Percentiles rank a stretch among this genome's conserved stretches.
phyloP scores from a whole-genome alignment of 2,888 invertebrate genomes.

The Platycheirus rosarum region DNA sequence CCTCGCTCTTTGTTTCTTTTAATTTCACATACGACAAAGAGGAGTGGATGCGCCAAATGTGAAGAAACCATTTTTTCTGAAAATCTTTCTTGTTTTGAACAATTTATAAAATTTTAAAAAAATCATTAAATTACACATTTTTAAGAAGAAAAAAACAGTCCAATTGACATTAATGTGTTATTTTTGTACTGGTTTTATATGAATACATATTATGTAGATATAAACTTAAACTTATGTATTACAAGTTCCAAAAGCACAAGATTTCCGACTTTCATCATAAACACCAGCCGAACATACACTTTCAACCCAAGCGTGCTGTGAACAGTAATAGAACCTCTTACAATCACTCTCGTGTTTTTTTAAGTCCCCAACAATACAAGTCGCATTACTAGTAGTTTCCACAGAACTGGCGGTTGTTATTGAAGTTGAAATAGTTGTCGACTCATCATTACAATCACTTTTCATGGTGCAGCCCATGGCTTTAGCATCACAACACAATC shows the following conservation, averaged over 20 bases:
- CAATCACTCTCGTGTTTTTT: constrained; percentile 32
- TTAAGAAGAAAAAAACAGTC: too few species aligned
- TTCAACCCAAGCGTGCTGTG: constrained; percentile 20
- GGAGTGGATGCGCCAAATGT: too few species aligned
- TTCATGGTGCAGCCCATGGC: constrained; percentile 28
- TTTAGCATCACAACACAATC: constrained; percentile 33
- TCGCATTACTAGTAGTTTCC: neutral
- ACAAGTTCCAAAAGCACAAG: constrained; percentile 37
- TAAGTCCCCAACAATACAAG: constrained; percentile 21
- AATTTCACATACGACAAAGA: too few species aligned
- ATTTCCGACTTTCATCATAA: constrained; percentile 13
- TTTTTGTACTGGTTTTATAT: too few species aligned
- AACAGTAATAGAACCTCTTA: constrained; percentile 33
- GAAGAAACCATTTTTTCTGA: too few species aligned
- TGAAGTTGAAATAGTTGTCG: neutral
- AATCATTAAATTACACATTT: too few species aligned
- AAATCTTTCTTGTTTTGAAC: too few species aligned
- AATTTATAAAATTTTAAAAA: too few species aligned
- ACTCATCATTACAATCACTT: neutral
- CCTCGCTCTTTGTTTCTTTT: too few species aligned
- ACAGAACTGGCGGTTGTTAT: neutral
- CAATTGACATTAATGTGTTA: too few species aligned
- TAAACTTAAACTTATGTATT: neutral
- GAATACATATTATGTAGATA: too few species aligned
- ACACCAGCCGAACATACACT: constrained; percentile 17